A percentile compares a stretch with the other conserved stretches of the same genome.
phyloP scores from a whole-genome alignment of 2,113 vertebrate genomes.

The Collichthys lucidus region DNA sequence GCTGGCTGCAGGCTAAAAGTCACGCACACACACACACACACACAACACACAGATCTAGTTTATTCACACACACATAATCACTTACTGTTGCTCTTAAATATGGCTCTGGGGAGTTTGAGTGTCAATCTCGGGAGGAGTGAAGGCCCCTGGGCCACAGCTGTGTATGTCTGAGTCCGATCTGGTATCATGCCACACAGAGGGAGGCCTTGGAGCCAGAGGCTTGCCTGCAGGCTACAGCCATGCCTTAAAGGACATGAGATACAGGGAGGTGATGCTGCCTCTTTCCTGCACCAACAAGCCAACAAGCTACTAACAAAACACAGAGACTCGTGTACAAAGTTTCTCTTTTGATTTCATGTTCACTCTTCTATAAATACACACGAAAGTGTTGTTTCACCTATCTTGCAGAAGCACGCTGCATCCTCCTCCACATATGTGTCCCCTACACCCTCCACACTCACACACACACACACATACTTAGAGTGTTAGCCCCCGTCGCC shows the following conservation, averaged over 20 bases:
- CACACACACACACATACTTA: conserved; percentile 27
- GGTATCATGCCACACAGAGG: conserved; percentile 71
- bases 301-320: conserved; percentile 10
- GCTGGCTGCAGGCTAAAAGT: conserved; percentile 65
- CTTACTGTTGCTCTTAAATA: conserved; percentile 71
- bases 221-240: conserved; percentile 69
- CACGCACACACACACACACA: conserved; percentile 61
- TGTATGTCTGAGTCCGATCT: conserved; percentile 76
- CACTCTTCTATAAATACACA: conserved; percentile 18
- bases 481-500: conserved; percentile 60
- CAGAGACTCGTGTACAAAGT: conserved; percentile 3
- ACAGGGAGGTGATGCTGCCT: conserved; percentile 43
- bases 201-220: conserved; percentile 72
- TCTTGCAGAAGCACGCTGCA: not conserved
- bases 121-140: conserved; percentile 63
- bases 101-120: conserved; percentile 70
- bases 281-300: conserved; percentile 9
- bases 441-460: conserved; percentile 34
- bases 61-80: conserved; percentile 67
- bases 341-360: conserved; percentile 9
- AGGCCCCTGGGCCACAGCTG: conserved; percentile 75
- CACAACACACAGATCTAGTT: conserved; percentile 42
- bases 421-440: conserved; percentile 35
- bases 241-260: conserved; percentile 73
- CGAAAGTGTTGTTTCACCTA: not conserved